A percentile compares a stretch with the other conserved stretches of the same genome.
These are phyloP conservation scores for Augiades crinisus DNA, from an alignment of 2,888 invertebrate species.

Conservation along the genomic window DNA sequence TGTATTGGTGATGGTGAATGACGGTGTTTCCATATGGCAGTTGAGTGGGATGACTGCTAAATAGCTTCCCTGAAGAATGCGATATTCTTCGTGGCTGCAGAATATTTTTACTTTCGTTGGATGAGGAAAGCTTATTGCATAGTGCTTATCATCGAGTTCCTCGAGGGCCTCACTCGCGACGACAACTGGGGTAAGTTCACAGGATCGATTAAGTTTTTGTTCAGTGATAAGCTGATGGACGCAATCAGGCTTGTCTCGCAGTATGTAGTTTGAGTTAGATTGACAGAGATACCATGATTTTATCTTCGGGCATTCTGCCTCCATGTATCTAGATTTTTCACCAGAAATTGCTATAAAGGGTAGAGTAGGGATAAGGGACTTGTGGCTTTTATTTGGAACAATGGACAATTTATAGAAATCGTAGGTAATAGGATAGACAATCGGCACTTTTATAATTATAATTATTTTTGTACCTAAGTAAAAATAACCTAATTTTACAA, in stretches of 20 bases:
- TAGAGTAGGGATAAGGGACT: slow-evolving; percentile 15
- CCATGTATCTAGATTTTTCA: slow-evolving; percentile 20
- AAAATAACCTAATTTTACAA: slow-evolving; percentile 16
- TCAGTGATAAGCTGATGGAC: slow-evolving; percentile 30
- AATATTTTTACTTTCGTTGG: slow-evolving; percentile 30
- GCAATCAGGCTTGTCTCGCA: slow-evolving; percentile 28
- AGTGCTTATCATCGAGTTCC: slow-evolving; percentile 34
- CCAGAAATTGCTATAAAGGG: slow-evolving; percentile 16
- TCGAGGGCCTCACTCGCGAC: slow-evolving; percentile 28
- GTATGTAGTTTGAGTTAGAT: slow-evolving; percentile 13
- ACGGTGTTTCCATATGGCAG: slow-evolving; percentile 8
- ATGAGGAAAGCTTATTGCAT: slow-evolving; percentile 29
- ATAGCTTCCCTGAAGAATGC: slow-evolving; percentile 31
- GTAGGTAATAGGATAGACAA: slow-evolving; percentile 4
- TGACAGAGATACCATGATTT: slow-evolving; percentile 29
- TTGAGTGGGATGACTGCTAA: slow-evolving; percentile 27
- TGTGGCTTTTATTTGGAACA: slow-evolving; percentile 7
- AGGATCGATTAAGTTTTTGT: slow-evolving; percentile 21
- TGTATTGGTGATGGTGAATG: slow-evolving; percentile 26
- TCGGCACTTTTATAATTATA: slow-evolving; percentile 18
- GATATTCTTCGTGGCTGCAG: slow-evolving; percentile 32
- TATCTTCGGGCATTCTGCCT: slow-evolving; percentile 26
- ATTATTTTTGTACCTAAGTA: slow-evolving; percentile 15
- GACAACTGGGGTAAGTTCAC: neutral
- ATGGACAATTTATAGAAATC: slow-evolving; percentile 17